Base-by-base conservation (phyloP, 1,140 invertebrate species). In the Drosophila pandora region DNA sequence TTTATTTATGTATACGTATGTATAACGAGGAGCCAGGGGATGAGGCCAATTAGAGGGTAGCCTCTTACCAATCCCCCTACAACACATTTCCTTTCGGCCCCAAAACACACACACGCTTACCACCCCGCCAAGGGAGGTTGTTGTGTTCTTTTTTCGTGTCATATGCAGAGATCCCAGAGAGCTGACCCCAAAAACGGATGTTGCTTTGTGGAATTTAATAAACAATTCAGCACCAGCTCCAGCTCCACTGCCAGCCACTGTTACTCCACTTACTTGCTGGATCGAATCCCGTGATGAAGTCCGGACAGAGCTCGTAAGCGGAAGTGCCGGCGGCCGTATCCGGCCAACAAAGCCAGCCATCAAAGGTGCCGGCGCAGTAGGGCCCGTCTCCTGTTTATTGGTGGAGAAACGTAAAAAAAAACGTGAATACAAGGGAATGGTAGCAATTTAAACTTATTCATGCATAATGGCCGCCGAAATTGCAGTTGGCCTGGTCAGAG, bases 281-380 rank as follows among this genome's bases (percentile, higher is more conserved):
- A 90, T 96, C 95, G 90, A 96, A 97, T 76, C 96, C 96, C 4
- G 94, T 94, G 70, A 97, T 94, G 88, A 96, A 97, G 59, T 92
- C 92, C 12, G 97, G 97, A 92, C 97, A 98, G 10, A 93, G 93
- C 41, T 94, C 94, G 80, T 93, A 94, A 7, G 95, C 96, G 28
- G 93, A 94, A 47, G 92, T 90, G 78, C 96, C 96, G 22, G 96
- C 96, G 6, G 93, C 92, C 4, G 97, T 97, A 84, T 95, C 94
- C 22, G 96, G 95, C 96, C 97, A 97, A 90, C 97, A 98, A 4
- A 95, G 94, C 96, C 96, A 98, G 43, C 95, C 95, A 92, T 98
- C 97, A 92, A 96, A 98, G 2, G 94, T 94, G 52, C 95, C 93
- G 25, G 92, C 93, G 91, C 97, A 98, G 90, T 94, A 95, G 30